Evolutionary conservation across 92 coral and sea anemone species (phyloP), one percentile per base, ranked within the genome.

Genomic region (Chrysogorgia sp.): DNA sequence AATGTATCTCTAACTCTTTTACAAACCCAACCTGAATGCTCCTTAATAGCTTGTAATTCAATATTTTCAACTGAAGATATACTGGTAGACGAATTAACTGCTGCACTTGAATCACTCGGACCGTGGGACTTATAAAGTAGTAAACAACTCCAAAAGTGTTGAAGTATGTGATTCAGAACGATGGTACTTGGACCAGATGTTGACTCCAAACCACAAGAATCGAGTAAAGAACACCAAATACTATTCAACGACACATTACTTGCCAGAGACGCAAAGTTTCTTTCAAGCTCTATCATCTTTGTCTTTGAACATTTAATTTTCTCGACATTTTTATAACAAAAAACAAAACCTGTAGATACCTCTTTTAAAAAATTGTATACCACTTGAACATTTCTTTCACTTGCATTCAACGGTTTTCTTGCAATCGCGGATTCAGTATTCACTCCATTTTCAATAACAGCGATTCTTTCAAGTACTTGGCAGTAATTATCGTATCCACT

Each of bases 1-100:
- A 66, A 66, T 34, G 53, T 34, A 26, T 31, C 50, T 43, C 74
- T n/a, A n/a, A n/a, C n/a, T n/a, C n/a, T n/a, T n/a, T n/a, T n/a
- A n/a, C n/a, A n/a, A n/a, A n/a, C n/a, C 40, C 41, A 63, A 29
- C 69, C 69, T 25, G 69, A 31, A 63, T 63, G 74, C 20, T 66
- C 74, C 25, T 35, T 66, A 17, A 66, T 66, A 34, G 74, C 52
- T 10, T 66, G 28, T 19, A 66, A 5, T 52, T 52, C 59, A 17
- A 52, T 52, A 52, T 52, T 5, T 52, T 52, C 20, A 52, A 5
- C 59, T 5, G 21, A 3, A 5, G 59, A 17, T 6, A 20, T 6
- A 52, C 9, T 52, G 6, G 7, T 6, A 17, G 59, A 5, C 17
- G 59, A 17, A 5, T 37, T 12, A 37, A 4, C 12, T 37, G 6